These are phyloP conservation scores for Heterocephalus glaber DNA, from an alignment of 2,113 vertebrate genomes.

Conservation along the genomic window DNA sequence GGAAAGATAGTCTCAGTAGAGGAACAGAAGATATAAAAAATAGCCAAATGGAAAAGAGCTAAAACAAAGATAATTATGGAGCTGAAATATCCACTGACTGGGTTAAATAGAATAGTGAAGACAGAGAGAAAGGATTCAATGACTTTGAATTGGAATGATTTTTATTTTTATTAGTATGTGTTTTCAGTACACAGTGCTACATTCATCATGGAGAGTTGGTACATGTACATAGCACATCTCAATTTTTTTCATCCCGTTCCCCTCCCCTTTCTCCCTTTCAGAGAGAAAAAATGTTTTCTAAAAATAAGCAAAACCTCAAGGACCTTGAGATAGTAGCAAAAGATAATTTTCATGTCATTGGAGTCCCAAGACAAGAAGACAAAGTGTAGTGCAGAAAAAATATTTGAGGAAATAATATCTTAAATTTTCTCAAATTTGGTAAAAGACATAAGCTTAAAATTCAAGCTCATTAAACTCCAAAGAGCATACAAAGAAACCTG, in stretches of 20 bases:
- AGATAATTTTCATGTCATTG: neutral
- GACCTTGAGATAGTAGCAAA: neutral
- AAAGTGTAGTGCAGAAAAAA: neutral
- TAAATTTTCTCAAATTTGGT: neutral
- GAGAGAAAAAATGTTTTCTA: neutral
- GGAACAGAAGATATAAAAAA: neutral
- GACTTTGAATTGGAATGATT: neutral
- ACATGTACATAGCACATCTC: neutral
- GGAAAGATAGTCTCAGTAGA: neutral
- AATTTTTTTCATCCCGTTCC: neutral
- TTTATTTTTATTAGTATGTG: neutral
- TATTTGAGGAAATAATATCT: neutral
- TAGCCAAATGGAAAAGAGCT: neutral
- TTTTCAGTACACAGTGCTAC: neutral
- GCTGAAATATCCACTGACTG: neutral
- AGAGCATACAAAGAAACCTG: neutral
- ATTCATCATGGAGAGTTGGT: neutral
- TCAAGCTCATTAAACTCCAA: neutral
- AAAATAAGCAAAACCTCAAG: neutral
- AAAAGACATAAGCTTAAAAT: neutral
- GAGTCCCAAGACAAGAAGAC: neutral
- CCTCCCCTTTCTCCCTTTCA: neutral
- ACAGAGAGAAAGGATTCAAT: neutral
- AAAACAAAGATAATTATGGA: neutral
- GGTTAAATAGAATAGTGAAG: neutral